A percentile compares a stretch with the other conserved stretches of the same genome.
These are phyloP conservation scores for Lasius platythorax DNA, from an alignment of 2,888 invertebrate species.

Conservation along the genomic window DNA sequence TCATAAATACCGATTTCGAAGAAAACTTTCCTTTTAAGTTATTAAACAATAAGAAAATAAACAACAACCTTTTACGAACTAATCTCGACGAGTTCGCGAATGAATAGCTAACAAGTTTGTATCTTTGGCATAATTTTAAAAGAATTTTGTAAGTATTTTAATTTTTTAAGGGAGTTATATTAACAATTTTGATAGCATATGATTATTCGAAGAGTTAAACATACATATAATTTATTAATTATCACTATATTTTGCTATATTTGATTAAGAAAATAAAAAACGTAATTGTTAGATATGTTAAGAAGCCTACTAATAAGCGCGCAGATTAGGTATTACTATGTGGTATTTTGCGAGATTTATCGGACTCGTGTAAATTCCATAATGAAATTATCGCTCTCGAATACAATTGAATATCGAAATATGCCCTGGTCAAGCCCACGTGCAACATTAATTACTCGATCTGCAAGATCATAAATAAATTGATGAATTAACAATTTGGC, in stretches of 20 bases:
- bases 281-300: background rate
- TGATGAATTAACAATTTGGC: constrained; percentile 57
- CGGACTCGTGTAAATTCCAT: constrained; percentile 36
- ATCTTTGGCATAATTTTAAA: background rate
- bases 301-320: constrained; percentile 1
- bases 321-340: constrained; percentile 19
- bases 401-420: constrained; percentile 52
- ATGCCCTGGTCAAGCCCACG: constrained; percentile 42
- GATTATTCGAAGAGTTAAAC: background rate
- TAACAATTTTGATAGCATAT: background rate
- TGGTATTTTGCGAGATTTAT: constrained; percentile 45
- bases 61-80: background rate
- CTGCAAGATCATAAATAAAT: constrained; percentile 57
- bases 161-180: background rate
- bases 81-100: background rate
- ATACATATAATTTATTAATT: background rate
- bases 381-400: constrained; percentile 47
- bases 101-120: background rate
- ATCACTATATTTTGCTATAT: background rate
- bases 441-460: constrained; percentile 56
- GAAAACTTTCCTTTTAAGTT: background rate
- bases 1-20: background rate
- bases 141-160: background rate
- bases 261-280: background rate
- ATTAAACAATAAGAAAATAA: background rate